Evolutionary conservation across 2,113 vertebrate genomes (phyloP), one percentile per base, ranked within the genome.

Genomic region (Lethenteron reissneri): DNA sequence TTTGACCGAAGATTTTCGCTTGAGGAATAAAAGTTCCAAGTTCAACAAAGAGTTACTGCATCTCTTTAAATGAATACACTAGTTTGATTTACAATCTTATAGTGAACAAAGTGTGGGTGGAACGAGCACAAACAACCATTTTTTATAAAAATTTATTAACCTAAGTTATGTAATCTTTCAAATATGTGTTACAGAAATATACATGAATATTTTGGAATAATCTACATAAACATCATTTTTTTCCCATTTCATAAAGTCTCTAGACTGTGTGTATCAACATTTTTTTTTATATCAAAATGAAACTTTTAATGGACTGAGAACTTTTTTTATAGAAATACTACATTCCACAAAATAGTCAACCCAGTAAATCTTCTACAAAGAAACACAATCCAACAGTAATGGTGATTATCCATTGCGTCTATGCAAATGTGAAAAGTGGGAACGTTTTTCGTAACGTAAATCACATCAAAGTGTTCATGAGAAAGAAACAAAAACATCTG

Each of bases 281-380:
- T 68, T 25, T 8, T 68, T 64, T 64, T 68, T 68, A 17, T 17
- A 68, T 68, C n/a, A 68, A n/a, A 68, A 68, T 68, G 64, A 17
- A 68, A 17, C 25, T 68, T 68, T 25, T 68, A 17, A 15, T 68
- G n/a, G 25, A 17, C 64, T n/a, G n/a, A 25, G 25, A 68, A 68
- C 21, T n/a, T 17, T 8, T 68, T 17, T 17, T 25, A 17, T n/a
- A 25, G 64, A 68, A 68, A 68, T 68, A 68, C 64, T 68, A 11
- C 64, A 68, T 68, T 68, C 64, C 64, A 68, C 64, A 68, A 68
- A 68, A 68, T 68, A 25, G 64, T 68, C n/a, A 17, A 68, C 64
- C 64, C 64, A 68, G 10, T 25, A 17, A n/a, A 68, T 68, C n/a
- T 68, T 17, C 64, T 17, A 68, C 64, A 68, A 68, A 64, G 25